These are phyloP conservation scores for Holothuria glaberrima DNA, from an alignment of 35 echinoderm and acorn worm genomes.

Conservation along the genomic window DNA sequence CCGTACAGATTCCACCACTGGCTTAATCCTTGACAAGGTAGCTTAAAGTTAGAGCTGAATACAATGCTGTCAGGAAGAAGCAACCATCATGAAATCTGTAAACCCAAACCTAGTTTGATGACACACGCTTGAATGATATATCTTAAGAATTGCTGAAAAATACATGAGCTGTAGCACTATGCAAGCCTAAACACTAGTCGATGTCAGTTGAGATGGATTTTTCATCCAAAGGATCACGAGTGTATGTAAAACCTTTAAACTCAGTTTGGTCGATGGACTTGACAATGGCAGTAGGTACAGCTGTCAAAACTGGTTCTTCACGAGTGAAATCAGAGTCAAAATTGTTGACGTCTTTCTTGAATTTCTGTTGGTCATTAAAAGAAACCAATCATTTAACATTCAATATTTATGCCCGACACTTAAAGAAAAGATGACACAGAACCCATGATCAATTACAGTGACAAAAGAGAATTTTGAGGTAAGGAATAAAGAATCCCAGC, in stretches of 20 bases:
- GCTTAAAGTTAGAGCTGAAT: too few relatives aligned
- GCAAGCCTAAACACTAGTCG: slow-evolving; percentile 49
- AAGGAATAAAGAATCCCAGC: too few relatives aligned
- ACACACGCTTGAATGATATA: slow-evolving; percentile 49
- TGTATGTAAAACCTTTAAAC: slow-evolving; percentile 97
- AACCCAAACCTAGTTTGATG: not conserved
- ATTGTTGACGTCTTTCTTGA: slow-evolving; percentile 98
- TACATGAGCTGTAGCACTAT: slow-evolving; percentile 29
- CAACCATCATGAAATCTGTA: too few relatives aligned
- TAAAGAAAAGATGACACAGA: not conserved
- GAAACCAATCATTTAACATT: not conserved
- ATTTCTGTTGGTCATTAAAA: slow-evolving; percentile 79
- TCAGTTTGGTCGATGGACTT: slow-evolving; percentile 95
- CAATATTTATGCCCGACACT: not conserved
- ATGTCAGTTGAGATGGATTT: slow-evolving; percentile 76
- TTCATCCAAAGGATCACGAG: slow-evolving; percentile 71
- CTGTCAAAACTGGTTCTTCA: slow-evolving; percentile 93
- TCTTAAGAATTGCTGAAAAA: slow-evolving; percentile 3
- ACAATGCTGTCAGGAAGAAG: too few relatives aligned
- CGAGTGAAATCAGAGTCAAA: slow-evolving; percentile 98
- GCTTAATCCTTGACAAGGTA: too few relatives aligned
- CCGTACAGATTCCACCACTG: too few relatives aligned
- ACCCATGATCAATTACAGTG: too few relatives aligned
- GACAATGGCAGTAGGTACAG: slow-evolving; percentile 71
- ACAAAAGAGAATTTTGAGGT: too few relatives aligned